These are phyloP conservation scores for Megalonaias nervosa DNA, from an alignment of 1,140 invertebrate genomes.

Conservation along the genomic window DNA sequence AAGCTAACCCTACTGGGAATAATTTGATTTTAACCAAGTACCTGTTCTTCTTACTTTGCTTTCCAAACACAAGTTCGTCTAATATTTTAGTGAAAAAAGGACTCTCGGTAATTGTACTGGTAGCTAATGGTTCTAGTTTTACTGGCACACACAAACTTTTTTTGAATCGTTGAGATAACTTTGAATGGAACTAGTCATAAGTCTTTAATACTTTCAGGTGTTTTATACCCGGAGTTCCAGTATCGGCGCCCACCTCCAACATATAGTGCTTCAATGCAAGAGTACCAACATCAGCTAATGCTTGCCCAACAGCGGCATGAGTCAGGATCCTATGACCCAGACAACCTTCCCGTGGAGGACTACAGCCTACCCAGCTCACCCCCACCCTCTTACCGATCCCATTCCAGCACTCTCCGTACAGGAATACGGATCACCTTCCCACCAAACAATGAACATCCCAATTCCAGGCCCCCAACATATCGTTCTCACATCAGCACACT, in stretches of 20 bases:
- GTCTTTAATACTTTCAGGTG: conserved; percentile 48
- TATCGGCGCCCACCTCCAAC: conserved; percentile 68
- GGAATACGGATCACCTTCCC: conserved; percentile 68
- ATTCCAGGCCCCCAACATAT: conserved; percentile 68
- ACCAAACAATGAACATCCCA: conserved; percentile 53
- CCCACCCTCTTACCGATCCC: conserved; percentile 67
- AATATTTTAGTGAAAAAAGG: too few species aligned
- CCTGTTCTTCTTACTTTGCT: too few species aligned
- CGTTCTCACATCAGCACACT: conserved; percentile 56
- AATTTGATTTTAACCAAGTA: too few species aligned
- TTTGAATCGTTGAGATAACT: too few species aligned
- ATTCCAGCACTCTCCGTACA: conserved; percentile 63
- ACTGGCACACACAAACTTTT: too few species aligned
- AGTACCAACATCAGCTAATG: conserved; percentile 62
- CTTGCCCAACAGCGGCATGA: conserved; percentile 42
- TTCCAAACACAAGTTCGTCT: too few species aligned
- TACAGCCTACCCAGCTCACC: conserved; percentile 65
- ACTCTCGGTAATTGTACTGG: too few species aligned
- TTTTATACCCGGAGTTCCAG: conserved; percentile 69
- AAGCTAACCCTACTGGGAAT: too few species aligned
- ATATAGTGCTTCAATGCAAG: conserved; percentile 69
- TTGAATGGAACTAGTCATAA: too few species aligned
- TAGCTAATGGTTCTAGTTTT: too few species aligned
- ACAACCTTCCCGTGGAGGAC: conserved; percentile 46
- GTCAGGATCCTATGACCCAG: conserved; percentile 33